Evolutionary conservation across 1,140 invertebrate genomes (phyloP).

Genomic region (Luehdorfia chinensis): DNA sequence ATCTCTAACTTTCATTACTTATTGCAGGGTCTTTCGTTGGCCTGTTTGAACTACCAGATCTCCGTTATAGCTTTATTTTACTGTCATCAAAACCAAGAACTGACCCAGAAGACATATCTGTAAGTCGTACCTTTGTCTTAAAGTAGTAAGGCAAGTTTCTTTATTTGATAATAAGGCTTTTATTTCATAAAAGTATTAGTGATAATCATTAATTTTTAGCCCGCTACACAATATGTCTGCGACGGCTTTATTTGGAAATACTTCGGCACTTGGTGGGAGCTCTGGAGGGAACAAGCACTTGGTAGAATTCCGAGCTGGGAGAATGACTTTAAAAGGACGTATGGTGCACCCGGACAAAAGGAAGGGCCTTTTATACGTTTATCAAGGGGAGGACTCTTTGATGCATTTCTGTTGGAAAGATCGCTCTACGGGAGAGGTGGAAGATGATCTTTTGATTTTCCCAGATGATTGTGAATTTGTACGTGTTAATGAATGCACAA

Average conservation of each 20-base stretch:
- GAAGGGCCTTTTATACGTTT: constrained; percentile 96
- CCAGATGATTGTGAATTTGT: constrained; percentile 99
- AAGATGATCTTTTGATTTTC: constrained; percentile 97
- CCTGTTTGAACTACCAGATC: no score
- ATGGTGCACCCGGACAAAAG: constrained; percentile 97
- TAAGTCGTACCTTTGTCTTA: no score
- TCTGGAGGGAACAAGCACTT: constrained; percentile 93
- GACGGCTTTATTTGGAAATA: constrained; percentile 85
- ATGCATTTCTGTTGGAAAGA: constrained; percentile 99
- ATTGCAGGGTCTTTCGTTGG: no score
- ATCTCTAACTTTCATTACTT: no score
- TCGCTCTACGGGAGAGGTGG: constrained; percentile 83
- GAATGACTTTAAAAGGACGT: constrained; percentile 95
- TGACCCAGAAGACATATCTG: no score
- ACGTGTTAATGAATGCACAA: constrained; percentile 95
- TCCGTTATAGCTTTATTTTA: no score
- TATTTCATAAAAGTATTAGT: no score
- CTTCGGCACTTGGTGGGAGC: constrained; percentile 84
- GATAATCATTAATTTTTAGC: no score
- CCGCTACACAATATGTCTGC: constrained; percentile 73
- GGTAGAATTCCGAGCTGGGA: constrained; percentile 97
- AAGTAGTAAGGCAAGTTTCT: no score
- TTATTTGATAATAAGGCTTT: no score
- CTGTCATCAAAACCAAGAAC: no score
- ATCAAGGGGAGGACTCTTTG: constrained; percentile 96